Conservation (phyloP, 2,113 vertebrate genomes). For the Bambusicola thoracicus region DNA sequence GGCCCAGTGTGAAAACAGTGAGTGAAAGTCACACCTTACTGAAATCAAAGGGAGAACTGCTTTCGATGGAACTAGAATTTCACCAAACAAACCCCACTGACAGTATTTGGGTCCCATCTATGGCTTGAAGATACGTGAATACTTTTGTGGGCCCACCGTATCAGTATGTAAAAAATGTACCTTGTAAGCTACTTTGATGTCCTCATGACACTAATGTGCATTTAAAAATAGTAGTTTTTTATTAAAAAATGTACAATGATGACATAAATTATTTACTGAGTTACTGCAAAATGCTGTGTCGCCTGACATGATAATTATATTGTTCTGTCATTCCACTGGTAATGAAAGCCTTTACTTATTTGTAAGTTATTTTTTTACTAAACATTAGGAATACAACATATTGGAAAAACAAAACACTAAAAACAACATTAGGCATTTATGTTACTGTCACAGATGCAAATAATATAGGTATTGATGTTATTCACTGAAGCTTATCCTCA, state of each 20-base stretch:
- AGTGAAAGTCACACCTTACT: constrained; percentile 3
- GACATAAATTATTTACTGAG: constrained; percentile 28
- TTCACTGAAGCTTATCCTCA: not conserved
- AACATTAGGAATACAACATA: not conserved
- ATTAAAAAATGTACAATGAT: constrained; percentile 9
- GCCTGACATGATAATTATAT: constrained; percentile 22
- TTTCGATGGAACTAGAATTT: not conserved
- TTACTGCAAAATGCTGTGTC: constrained; percentile 30
- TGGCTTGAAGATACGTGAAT: not conserved
- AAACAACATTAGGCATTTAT: not conserved
- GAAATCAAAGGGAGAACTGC: not conserved
- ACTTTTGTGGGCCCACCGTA: not conserved
- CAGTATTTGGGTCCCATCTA: not conserved
- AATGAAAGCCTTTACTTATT: constrained; percentile 34
- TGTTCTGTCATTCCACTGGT: constrained; percentile 20
- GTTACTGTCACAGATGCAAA: not conserved
- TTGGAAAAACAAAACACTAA: not conserved
- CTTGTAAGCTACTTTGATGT: not conserved
- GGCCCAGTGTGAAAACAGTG: not conserved
- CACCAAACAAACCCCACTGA: not conserved
- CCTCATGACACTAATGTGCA: constrained; percentile 6
- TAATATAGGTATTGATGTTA: not conserved
- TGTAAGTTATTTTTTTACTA: not conserved
- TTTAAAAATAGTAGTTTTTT: constrained; percentile 36
- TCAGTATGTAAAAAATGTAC: not conserved